A percentile compares a stretch with the other conserved stretches of the same genome.
Conservation (phyloP, 2,888 invertebrate genomes). For the Acanthosepion lycidas region DNA sequence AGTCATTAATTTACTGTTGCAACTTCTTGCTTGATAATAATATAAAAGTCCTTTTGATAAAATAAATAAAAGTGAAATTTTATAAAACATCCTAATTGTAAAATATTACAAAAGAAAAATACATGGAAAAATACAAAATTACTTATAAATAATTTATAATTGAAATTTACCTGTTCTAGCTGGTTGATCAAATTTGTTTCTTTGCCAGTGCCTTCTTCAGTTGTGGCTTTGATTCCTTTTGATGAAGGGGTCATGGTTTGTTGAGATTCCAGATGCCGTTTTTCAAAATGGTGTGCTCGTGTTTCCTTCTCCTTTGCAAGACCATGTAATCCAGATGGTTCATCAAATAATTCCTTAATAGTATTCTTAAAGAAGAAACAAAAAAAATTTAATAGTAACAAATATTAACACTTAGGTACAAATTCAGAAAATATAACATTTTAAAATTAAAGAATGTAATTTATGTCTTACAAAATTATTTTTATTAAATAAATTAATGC, state of each 20-base stretch:
- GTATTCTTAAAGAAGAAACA: constrained; percentile 79
- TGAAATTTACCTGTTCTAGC: constrained; percentile 72
- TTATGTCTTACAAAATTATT: too few species aligned
- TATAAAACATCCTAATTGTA: too few species aligned
- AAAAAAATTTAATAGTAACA: too few species aligned
- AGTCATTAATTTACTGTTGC: too few species aligned
- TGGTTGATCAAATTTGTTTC: constrained; percentile 66
- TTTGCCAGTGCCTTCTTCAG: constrained; percentile 48
- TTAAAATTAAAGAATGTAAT: too few species aligned
- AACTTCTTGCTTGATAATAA: too few species aligned
- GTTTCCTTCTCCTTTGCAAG: constrained; percentile 78
- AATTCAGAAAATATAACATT: too few species aligned
- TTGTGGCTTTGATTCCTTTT: not conserved
- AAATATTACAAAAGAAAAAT: too few species aligned
- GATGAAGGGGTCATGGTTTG: constrained; percentile 49
- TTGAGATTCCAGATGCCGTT: constrained; percentile 48
- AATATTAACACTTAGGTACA: too few species aligned
- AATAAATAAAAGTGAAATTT: too few species aligned
- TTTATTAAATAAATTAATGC: not conserved
- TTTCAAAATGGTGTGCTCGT: constrained; percentile 48
- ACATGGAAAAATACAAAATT: too few species aligned
- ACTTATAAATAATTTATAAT: not conserved
- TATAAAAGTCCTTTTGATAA: too few species aligned
- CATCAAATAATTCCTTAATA: constrained; percentile 92
- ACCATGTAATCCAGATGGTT: constrained; percentile 77